These are phyloP conservation scores for Cryptophagus acutangulus DNA, from an alignment of 2,888 invertebrate genomes.

Conservation along the genomic window DNA sequence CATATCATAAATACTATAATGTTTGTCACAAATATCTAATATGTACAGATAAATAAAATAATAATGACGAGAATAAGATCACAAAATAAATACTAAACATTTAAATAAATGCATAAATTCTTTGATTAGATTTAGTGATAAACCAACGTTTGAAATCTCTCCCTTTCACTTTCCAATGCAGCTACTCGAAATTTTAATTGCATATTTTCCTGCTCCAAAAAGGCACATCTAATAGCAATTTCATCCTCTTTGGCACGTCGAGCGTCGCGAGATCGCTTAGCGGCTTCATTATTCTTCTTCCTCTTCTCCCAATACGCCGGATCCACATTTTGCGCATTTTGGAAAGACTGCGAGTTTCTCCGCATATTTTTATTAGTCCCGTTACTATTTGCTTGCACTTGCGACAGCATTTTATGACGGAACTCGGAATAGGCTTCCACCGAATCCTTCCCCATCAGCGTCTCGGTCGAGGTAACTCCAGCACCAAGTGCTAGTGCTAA, in stretches of 20 bases:
- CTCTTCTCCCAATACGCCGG: conserved; percentile 83
- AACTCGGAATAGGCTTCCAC: conserved; percentile 68
- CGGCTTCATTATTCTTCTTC: conserved; percentile 90
- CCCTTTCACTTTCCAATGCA: conserved; percentile 2
- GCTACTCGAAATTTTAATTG: conserved; percentile 53
- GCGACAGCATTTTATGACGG: conserved; percentile 62
- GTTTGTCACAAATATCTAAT: too few relatives aligned
- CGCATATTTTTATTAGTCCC: conserved; percentile 67
- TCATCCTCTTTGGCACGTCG: conserved; percentile 88
- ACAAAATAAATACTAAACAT: background rate
- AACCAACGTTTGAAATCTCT: background rate
- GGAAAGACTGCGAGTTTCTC: conserved; percentile 39
- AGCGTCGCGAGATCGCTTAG: conserved; percentile 88
- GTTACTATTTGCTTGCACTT: conserved; percentile 56
- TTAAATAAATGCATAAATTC: background rate
- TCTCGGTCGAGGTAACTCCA: conserved; percentile 45
- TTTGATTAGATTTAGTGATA: too few relatives aligned
- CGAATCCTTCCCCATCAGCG: conserved; percentile 54
- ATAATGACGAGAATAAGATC: conserved; percentile 3
- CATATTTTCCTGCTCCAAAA: conserved; percentile 82
- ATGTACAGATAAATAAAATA: conserved; percentile 2
- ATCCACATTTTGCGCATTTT: conserved; percentile 49
- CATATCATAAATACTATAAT: too few relatives aligned
- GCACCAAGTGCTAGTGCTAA: conserved; percentile 54
- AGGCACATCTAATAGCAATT: conserved; percentile 81